Evolutionary conservation across 2,113 vertebrate species (phyloP), one percentile per base, ranked within the genome.

Genomic region (Motacilla tschutschensis): DNA sequence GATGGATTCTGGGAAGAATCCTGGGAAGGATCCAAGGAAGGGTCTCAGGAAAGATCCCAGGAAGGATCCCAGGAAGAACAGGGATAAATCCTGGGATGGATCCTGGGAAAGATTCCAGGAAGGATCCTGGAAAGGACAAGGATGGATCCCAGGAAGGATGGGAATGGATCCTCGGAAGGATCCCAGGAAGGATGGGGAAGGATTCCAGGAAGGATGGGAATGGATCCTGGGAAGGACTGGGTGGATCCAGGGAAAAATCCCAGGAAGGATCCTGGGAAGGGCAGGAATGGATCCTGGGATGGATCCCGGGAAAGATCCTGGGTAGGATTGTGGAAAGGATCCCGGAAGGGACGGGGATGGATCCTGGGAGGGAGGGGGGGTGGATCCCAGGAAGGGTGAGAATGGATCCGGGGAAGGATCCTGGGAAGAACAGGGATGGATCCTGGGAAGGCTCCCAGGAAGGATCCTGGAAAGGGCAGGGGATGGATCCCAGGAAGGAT

Each of bases 181-280:
- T 36, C 15, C 25, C 2, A 4, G 25, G 14, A 10, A 38, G 14
- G 19, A 25, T 2, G 4, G 4, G 12, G 26, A 14, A 4, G 17
- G 10, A 44, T 63, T 40, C 29, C 3, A 1, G 60, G 5, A 24
- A n/a, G 3, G 3, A 9, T 1, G 1, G 8, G 57, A 17, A 29
- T 11, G 28, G 29, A n/a, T 43, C 40, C 29, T 3, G 4, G 40
- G 14, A 63, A 15, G 14, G 9, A 16, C 2, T 3, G n/a, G 7
- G 22, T 22, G n/a, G 13, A 14, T 35, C 19, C 8, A 0, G 5
- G 35, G 10, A 57, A 12, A 10, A 8, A 25, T 35, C 55, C 4
- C 12, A 8, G 29, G 51, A 11, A 48, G 17, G 13, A 41, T 62
- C 59, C 38, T 3, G 2, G 59, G 13, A 44, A 24, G 8, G 6